A percentile compares a stretch with the other conserved stretches of the same genome.
phyloP scores from a whole-genome alignment of 1,140 invertebrate species.

The Drosophila guanche region DNA sequence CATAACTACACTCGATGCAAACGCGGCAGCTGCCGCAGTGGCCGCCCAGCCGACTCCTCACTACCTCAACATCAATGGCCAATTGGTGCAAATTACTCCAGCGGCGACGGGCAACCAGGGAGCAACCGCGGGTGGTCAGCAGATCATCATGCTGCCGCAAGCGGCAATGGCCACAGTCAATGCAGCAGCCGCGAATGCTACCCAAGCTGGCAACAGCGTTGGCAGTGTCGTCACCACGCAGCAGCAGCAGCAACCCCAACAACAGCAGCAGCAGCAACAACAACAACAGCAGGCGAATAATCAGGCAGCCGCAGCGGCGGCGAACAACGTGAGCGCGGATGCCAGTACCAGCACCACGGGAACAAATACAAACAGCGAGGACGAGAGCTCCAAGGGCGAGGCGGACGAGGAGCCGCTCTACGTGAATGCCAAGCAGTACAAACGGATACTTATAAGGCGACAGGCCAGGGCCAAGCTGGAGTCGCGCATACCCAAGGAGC shows the following conservation, averaged over 20 bases:
- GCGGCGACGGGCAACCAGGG: conserved; percentile 52
- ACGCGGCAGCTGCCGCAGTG: conserved; percentile 46
- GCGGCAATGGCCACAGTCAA: conserved; percentile 80
- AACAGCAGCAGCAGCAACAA: conserved; percentile 38
- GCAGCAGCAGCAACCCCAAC: conserved; percentile 47
- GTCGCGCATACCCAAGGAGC: conserved; percentile 97
- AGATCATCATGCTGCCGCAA: conserved; percentile 81
- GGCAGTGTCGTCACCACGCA: conserved; percentile 40
- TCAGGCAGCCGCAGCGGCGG: conserved; percentile 8
- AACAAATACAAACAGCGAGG: conserved; percentile 67
- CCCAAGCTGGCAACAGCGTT: conserved; percentile 33
- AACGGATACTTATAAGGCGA: conserved; percentile 94
- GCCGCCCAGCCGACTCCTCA: conserved; percentile 85
- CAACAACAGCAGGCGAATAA: conserved; percentile 3
- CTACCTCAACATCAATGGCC: conserved; percentile 90
- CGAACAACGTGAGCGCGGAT: conserved; percentile 52
- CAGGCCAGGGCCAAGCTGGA: conserved; percentile 96
- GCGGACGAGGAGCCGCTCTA: conserved; percentile 97
- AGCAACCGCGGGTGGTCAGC: conserved; percentile 51
- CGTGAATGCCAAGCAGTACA: conserved; percentile 99
- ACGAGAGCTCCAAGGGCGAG: conserved; percentile 85
- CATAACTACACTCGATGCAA: conserved; percentile 59
- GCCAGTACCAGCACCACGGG: conserved; percentile 74
- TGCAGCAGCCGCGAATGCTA: conserved; percentile 82
- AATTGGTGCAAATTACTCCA: conserved; percentile 87